Evolutionary conservation across 1,140 invertebrate genomes (phyloP).

Genomic region (Thrips palmi): DNA sequence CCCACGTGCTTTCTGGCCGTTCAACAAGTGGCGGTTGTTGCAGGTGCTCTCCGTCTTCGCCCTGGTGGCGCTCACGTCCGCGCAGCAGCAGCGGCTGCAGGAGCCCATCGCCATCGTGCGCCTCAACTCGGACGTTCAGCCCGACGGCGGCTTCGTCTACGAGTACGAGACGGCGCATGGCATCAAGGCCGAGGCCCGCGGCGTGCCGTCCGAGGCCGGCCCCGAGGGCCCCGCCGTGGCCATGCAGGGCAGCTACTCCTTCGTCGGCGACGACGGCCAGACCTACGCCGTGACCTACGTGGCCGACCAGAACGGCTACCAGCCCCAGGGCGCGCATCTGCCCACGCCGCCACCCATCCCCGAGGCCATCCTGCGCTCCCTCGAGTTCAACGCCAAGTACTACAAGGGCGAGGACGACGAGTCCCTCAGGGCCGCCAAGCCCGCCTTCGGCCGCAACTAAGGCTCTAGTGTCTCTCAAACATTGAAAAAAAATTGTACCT

Average conservation of each 20-base stretch:
- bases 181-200: slow-evolving; percentile 28
- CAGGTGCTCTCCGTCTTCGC: too few relatives aligned
- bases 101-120: slow-evolving; percentile 26
- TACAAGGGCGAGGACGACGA: too few relatives aligned
- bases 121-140: slow-evolving; percentile 25
- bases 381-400: slow-evolving; percentile 8
- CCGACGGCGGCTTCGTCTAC: slow-evolving; percentile 13
- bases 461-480: too few relatives aligned
- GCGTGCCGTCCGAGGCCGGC: slow-evolving; percentile 1
- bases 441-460: too few relatives aligned
- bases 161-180: slow-evolving; percentile 36
- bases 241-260: neutral
- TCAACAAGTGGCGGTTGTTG: too few relatives aligned
- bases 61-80: too few relatives aligned
- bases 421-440: too few relatives aligned
- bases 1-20: too few relatives aligned
- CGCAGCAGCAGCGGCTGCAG: slow-evolving; percentile 10
- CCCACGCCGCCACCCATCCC: slow-evolving; percentile 25
- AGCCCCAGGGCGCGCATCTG: slow-evolving; percentile 37
- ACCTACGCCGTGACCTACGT: slow-evolving; percentile 55
- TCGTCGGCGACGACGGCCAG: slow-evolving; percentile 28
- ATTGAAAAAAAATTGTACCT: too few relatives aligned
- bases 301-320: slow-evolving; percentile 60
- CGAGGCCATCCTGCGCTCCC: slow-evolving; percentile 17
- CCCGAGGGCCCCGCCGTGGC: neutral